Base-by-base conservation (phyloP, 2,113 vertebrate genomes). In the Addax nasomaculatus region DNA sequence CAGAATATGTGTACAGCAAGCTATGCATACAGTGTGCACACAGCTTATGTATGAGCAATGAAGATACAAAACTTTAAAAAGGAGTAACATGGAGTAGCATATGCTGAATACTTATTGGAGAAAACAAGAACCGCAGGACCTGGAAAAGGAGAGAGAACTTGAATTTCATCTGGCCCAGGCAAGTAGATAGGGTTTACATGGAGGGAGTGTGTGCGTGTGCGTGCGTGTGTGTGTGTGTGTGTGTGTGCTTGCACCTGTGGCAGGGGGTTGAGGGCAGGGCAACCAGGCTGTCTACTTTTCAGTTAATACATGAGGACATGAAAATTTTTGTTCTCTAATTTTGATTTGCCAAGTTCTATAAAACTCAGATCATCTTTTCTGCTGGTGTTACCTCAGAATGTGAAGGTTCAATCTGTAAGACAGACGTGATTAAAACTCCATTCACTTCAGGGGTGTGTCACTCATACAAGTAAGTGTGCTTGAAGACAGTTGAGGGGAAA, bases 331-430 rank as follows among this genome's bases (percentile, higher is more conserved):
- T 92, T 55, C 27, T 84, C 27, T 39, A 73, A 93, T 60, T 49
- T 23, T 93, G 51, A 15, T 17, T 80, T 84, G 73, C 13, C 30
- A 80, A 53, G 55, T 81, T 95, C 57, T 86, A 15, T 92, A 85
- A 84, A 85, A 95, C 55, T 51, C 36, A 6, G 78, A 53, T 60
- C 19, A 53, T 27, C 55, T 76, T 93, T 57, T 79, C 33, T 25
- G 45, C 19, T 70, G 5, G n/a, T 45, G 96, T 73, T 88, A 23
- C 47, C 16, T 14, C 27, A 16, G 64, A 88, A 45, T 67, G 47
- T n/a, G 58, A 67, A 84, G 30, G 30, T 55, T 94, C 11, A 30
- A 12, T 12, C 1, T 67, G 3, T 2, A 58, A 94, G 45, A 90
- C 6, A 36, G 9, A 73, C 79, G 62, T 49, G 43, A 90, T 78